phyloP scores from a whole-genome alignment of 2,113 vertebrate species.

The Aspidoscelis tigris region DNA sequence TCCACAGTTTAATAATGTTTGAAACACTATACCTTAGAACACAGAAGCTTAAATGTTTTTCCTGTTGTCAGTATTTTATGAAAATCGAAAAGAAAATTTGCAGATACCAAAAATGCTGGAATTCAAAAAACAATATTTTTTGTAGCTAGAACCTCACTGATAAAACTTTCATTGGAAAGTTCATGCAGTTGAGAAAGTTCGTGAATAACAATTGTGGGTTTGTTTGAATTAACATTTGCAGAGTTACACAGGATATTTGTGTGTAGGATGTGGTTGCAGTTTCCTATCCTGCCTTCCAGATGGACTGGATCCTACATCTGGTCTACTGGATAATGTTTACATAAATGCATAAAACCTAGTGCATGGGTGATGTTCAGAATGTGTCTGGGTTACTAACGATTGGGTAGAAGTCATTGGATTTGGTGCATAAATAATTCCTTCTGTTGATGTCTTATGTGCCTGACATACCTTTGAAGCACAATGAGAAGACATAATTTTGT shows the following conservation, averaged over 20 bases:
- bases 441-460: neutral
- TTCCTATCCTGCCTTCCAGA: neutral
- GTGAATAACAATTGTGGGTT: neutral
- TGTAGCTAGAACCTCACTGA: neutral
- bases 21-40: neutral
- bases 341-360: neutral
- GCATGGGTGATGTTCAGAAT: neutral
- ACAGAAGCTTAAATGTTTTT: neutral
- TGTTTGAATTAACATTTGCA: neutral
- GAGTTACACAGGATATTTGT: neutral
- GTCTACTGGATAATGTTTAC: neutral
- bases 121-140: neutral
- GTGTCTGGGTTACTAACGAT: too few relatives aligned
- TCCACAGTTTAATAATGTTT: neutral
- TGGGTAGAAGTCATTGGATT: neutral
- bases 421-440: neutral
- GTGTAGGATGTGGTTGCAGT: neutral
- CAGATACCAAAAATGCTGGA: neutral
- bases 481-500: neutral
- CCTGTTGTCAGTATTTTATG: neutral
- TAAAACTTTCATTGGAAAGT: neutral
- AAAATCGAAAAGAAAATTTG: neutral
- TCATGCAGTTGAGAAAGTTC: neutral
- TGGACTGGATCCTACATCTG: neutral
- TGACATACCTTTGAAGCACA: neutral